A percentile compares a stretch with the other conserved stretches of the same genome.
Conservation (phyloP, 2,113 vertebrate species). For the Oenanthe melanoleuca region DNA sequence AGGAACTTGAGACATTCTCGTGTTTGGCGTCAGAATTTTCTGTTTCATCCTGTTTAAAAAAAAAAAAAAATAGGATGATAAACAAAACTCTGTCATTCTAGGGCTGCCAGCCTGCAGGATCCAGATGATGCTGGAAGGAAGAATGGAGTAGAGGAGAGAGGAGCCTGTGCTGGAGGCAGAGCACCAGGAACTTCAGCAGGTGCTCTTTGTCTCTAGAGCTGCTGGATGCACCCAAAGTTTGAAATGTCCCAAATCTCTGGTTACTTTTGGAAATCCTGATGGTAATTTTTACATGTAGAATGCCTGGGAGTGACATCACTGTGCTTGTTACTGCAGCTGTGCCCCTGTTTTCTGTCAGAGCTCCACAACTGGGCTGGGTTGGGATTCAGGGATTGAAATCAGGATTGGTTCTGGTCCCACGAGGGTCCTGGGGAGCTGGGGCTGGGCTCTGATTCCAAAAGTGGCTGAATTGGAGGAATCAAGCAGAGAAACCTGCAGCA, state of each 20-base stretch:
- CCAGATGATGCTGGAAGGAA: conserved; percentile 48
- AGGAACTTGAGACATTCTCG: not conserved
- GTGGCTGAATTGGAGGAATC: not conserved
- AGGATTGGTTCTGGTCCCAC: not conserved
- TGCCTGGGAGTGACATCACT: not conserved
- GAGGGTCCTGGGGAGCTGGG: not conserved
- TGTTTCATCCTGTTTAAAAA: not conserved
- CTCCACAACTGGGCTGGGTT: not conserved
- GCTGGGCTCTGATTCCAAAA: not conserved
- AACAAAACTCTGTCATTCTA: conserved; percentile 60
- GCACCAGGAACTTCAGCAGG: conserved; percentile 46
- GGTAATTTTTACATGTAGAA: not conserved
- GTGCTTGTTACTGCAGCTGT: not conserved
- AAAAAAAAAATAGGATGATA: not conserved
- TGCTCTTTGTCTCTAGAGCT: not conserved
- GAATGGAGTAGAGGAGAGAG: not conserved
- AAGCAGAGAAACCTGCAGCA: not conserved
- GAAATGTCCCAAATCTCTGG: not conserved
- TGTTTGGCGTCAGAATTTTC: not conserved
- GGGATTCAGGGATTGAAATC: not conserved
- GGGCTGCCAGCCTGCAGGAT: conserved; percentile 49
- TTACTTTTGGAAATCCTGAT: not conserved
- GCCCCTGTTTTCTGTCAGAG: not conserved
- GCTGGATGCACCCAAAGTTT: not conserved
- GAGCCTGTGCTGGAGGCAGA: conserved; percentile 1